Percentiles rank a stretch among this genome's conserved stretches.
phyloP scores from a whole-genome alignment of 1,140 invertebrate genomes.

The Metopolophium dirhodum region DNA sequence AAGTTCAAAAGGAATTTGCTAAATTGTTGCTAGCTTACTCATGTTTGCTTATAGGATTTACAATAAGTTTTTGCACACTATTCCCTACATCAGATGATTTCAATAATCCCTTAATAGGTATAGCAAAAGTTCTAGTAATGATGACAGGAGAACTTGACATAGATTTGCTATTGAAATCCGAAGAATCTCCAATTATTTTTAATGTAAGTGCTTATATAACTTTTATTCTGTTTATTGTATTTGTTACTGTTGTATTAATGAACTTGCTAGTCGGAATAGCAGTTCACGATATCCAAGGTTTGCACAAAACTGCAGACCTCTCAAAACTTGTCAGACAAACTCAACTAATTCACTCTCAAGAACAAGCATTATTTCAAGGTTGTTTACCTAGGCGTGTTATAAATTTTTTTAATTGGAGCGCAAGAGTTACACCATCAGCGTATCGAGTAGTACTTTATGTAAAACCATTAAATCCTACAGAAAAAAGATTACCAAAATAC shows the following conservation, averaged over 20 bases:
- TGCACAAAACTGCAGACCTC: slow-evolving; percentile 77
- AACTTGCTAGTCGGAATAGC: slow-evolving; percentile 81
- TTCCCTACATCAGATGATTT: slow-evolving; percentile 81
- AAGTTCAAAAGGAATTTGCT: slow-evolving; percentile 83
- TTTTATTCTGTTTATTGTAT: slow-evolving; percentile 76
- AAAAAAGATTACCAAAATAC: slow-evolving; percentile 77
- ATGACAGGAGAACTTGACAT: slow-evolving; percentile 86
- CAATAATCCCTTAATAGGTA: slow-evolving; percentile 77
- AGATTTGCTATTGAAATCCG: slow-evolving; percentile 71
- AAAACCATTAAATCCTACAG: slow-evolving; percentile 79
- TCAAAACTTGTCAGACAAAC: slow-evolving; percentile 80
- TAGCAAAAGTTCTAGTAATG: slow-evolving; percentile 85
- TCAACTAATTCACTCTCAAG: slow-evolving; percentile 77
- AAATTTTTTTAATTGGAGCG: slow-evolving; percentile 75
- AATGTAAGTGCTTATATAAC: slow-evolving; percentile 76
- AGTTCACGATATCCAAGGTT: slow-evolving; percentile 79
- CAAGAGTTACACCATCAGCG: slow-evolving; percentile 76
- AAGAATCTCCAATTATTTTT: slow-evolving; percentile 69
- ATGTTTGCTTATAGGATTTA: slow-evolving; percentile 83
- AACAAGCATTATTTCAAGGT: slow-evolving; percentile 73
- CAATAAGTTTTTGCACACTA: slow-evolving; percentile 84
- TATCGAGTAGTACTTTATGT: slow-evolving; percentile 79
- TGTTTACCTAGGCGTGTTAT: slow-evolving; percentile 73
- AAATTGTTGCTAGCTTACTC: slow-evolving; percentile 83
- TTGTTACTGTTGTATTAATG: slow-evolving; percentile 83